Conservation (phyloP, 2,888 invertebrate genomes). For the Omphaloscelis lunosa region DNA sequence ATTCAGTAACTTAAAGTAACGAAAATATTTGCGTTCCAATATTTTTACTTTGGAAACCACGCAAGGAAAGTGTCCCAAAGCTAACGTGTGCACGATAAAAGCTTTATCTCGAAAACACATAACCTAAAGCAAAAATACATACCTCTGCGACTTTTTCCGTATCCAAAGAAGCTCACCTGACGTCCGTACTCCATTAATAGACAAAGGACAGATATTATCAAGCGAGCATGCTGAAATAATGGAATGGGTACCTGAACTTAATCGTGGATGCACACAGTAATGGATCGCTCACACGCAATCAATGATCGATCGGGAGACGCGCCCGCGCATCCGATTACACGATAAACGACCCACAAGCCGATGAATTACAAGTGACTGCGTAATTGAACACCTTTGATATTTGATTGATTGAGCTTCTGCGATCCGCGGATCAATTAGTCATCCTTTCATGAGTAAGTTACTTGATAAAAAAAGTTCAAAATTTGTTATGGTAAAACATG, state of each 20-base stretch:
- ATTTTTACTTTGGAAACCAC: background rate
- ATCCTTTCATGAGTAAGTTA: background rate
- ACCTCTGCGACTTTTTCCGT: too few species aligned
- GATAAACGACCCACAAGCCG: slow-evolving; percentile 67
- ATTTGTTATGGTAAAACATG: background rate
- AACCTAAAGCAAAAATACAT: background rate
- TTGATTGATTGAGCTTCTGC: slow-evolving; percentile 63
- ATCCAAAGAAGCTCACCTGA: background rate
- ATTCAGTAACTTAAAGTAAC: background rate
- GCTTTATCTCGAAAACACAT: background rate
- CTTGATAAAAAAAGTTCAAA: background rate
- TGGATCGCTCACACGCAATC: slow-evolving; percentile 70
- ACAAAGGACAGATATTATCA: slow-evolving; percentile 22
- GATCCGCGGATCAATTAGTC: background rate
- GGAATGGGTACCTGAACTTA: slow-evolving; percentile 46
- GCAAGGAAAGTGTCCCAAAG: too few species aligned
- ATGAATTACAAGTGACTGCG: slow-evolving; percentile 69
- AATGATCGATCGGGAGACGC: slow-evolving; percentile 65
- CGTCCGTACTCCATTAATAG: background rate
- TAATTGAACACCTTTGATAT: slow-evolving; percentile 72
- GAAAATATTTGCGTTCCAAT: background rate
- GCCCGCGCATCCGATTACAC: slow-evolving; percentile 68
- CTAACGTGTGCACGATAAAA: background rate
- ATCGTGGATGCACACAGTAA: slow-evolving; percentile 67
- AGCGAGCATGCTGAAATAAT: slow-evolving; percentile 38